phyloP scores from a whole-genome alignment of 2,888 invertebrate genomes.

The Peribatodes rhomboidaria region DNA sequence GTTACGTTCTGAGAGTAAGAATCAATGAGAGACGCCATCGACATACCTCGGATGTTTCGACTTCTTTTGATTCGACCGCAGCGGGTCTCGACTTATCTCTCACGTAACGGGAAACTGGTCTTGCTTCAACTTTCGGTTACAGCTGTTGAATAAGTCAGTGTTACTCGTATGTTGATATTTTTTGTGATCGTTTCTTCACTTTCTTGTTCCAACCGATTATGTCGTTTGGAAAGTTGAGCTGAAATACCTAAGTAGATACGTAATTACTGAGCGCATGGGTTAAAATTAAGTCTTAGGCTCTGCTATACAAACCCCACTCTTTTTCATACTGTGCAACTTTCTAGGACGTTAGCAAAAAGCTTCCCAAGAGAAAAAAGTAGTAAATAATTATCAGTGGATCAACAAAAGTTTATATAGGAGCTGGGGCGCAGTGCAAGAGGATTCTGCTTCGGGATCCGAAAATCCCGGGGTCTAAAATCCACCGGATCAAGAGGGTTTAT shows the following conservation, averaged over 20 bases:
- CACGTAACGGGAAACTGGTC: conserved; percentile 72
- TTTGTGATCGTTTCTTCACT: conserved; percentile 15
- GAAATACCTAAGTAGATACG: neutral
- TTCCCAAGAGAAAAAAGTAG: too few relatives aligned
- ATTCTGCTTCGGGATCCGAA: too few relatives aligned
- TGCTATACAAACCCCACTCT: too few relatives aligned
- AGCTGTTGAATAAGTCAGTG: conserved; percentile 48
- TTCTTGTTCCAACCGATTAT: neutral
- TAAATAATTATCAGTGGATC: too few relatives aligned
- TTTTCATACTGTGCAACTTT: too few relatives aligned
- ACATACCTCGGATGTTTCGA: conserved; percentile 66
- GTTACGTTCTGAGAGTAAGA: conserved; percentile 52
- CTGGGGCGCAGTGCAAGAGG: too few relatives aligned
- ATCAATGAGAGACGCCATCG: conserved; percentile 64
- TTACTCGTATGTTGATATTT: conserved; percentile 29
- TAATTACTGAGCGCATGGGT: neutral
- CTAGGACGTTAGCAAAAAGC: too few relatives aligned
- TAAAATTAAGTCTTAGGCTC: neutral
- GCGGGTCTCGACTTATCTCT: conserved; percentile 66
- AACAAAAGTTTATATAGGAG: too few relatives aligned
- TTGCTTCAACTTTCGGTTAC: conserved; percentile 55
- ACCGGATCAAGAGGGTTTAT: too few relatives aligned
- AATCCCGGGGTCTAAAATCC: too few relatives aligned
- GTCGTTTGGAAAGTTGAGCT: neutral
- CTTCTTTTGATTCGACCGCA: conserved; percentile 69